Evolutionary conservation across 2,797 vertebrate genomes (phyloP), one percentile per base, ranked within the genome.

Genomic region (Mionectes olivaceus): DNA sequence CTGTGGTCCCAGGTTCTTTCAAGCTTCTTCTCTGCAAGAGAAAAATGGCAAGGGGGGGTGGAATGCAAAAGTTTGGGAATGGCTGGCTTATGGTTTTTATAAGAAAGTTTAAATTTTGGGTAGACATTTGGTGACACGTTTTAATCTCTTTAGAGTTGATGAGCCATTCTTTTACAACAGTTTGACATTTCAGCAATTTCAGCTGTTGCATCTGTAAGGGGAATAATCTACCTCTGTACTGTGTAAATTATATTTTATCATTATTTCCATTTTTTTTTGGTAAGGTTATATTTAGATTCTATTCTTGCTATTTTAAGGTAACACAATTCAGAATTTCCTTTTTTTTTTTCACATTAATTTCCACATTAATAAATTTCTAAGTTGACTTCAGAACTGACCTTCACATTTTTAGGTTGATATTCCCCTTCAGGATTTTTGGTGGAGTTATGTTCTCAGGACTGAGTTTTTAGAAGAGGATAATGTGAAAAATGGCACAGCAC

Each of bases 211-310:
- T 75, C 35, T 85, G 6, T 69, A 75, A 87, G 52, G 32, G 49
- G 53, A 83, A 57, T 94, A 78, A 95, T 79, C n/a, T 92, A 19
- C 43, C n/a, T 90, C 39, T 84, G 21, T 68, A 30, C 64, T 69
- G 9, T 77, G 50, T 82, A 83, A 94, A 69, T 80, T 47, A 7
- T 39, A 30, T 77, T 94, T 94, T 92, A 84, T 80, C n/a, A 16
- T 37, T 73, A 30, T 49, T 76, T 24, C 43, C 0, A 1, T 25
- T 64, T 75, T 73, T 53, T 53, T 67, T 52, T n/a, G 0, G 7
- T 52, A 9, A 69, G 39, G 33, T 76, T 92, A 70, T 43, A 60
- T 60, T 88, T 89, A 52, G 46, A 35, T 35, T 91, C 46, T 69
- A 2, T 41, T 90, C 32, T 82, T 56, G 22, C 39, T 87, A 15